Base-by-base conservation (phyloP, 2,888 invertebrate genomes). In the Archips xylosteana region DNA sequence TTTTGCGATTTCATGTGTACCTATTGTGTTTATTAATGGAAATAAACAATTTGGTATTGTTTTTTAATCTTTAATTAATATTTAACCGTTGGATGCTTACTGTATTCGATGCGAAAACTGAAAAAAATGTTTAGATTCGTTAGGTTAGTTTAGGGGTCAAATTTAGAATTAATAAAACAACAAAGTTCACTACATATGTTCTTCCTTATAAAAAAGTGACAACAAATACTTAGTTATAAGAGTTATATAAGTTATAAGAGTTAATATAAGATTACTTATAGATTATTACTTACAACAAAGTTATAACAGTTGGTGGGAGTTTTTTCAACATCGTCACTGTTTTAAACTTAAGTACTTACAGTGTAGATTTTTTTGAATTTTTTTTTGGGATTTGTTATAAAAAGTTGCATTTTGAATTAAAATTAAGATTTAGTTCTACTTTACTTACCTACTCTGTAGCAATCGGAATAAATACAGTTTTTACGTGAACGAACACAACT, bases 141-240 rank as follows among this genome's bases (percentile, higher is more conserved):
- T 57, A 10, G 57, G 23, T 23, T 57, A 57, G 32, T 4, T 12
- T 57, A 57, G 4, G 0, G n/a, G 23, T 23, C 15, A 49, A 36
- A 6, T 23, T 69, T 65, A 74, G 70, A 57, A n/a, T 67, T 42
- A 57, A 42, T 3, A 45, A 74, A 74, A 74, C 74, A 74, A 74
- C 74, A 74, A 74, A 74, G 74, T 70, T 74, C 74, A 74, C 74
- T 74, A 74, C 64, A 13, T 64, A 74, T 65, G 74, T 32, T 74
- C 74, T 74, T 74, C 74, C 74, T 45, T 60, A 68, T 63, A 68
- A 68, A 64, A 67, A 67, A 63, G 68, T 73, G 59, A 39, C 65
- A 42, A 66, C 60, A 39, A 39, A 13, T 3, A 66, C n/a, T n/a
- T n/a, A n/a, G n/a, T n/a, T n/a, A 23, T 1, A 23, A 54, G 9